phyloP scores from a whole-genome alignment of 2,888 invertebrate species.

The Lottia scabra region DNA sequence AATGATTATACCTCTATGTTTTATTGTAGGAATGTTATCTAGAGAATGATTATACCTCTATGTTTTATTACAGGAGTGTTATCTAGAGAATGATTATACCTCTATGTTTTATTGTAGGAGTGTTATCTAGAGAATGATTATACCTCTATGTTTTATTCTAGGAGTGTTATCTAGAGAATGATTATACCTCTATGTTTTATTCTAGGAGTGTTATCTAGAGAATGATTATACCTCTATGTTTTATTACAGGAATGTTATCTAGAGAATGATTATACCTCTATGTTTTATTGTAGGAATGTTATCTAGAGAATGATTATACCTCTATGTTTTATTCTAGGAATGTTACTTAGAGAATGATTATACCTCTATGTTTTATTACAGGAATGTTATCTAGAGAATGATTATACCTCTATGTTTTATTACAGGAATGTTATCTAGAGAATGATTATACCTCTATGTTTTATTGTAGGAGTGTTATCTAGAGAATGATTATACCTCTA shows the following conservation, averaged over 20 bases:
- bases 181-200: constrained; percentile 88
- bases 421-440: no score
- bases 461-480: no score
- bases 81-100: constrained; percentile 89
- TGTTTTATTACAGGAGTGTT: no score
- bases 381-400: constrained; percentile 89
- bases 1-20: constrained; percentile 90
- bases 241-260: no score
- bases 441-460: constrained; percentile 90
- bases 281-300: no score
- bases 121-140: constrained; percentile 91
- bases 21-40: no score
- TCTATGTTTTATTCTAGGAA: constrained; percentile 87
- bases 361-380: constrained; percentile 86
- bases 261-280: constrained; percentile 88
- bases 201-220: no score
- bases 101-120: constrained; percentile 87
- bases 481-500: constrained; percentile 88
- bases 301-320: constrained; percentile 89
- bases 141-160: constrained; percentile 86
- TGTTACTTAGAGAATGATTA: constrained; percentile 91
- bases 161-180: constrained; percentile 89
- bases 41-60: constrained; percentile 88
- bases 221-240: constrained; percentile 90
- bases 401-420: constrained; percentile 88